Evolutionary conservation across 2,888 invertebrate species (phyloP), one percentile per base, ranked within the genome.

Genomic region (Timema cristinae): DNA sequence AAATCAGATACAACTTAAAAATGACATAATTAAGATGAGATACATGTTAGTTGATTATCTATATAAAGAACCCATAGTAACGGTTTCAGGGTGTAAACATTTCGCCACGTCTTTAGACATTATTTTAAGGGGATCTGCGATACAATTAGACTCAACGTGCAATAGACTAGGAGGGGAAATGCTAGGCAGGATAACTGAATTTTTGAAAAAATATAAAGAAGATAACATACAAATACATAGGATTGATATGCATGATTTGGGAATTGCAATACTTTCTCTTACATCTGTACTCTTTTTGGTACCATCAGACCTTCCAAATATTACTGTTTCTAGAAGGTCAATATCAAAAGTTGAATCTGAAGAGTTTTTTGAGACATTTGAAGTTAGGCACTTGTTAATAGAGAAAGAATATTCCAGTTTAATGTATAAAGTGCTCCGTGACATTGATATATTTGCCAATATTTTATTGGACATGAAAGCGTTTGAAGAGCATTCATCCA

Each of bases 71-170:
- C 63, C 63, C 5, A 63, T 63, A 47, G 13, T 63, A 32, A 63
- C 63, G 13, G 47, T 63, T 9, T 63, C 63, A 5, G 63, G 63
- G 6, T 63, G 63, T 13, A 63, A 63, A 47, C 63, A 63, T 47
- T 11, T 48, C 0, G 47, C 63, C 0, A 63, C 63, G 9, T 10
- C 63, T 9, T 7, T 63, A 47, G 63, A 63, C 47, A 63, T 48
- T 48, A 48, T 63, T 11, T 48, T 63, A 9, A 47, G 32, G 32
- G 63, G 47, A 16, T 48, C 63, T 48, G 32, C 13, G 9, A 32
- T 32, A 6, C n/a, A 47, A 6, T 63, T 5, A 13, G 48, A 47
- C 47, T 63, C 63, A 8, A 47, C 47, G 47, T 63, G 47, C 13
- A 63, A 32, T 15, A 32, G 63, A 47, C 47, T 8, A 48, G 63